phyloP scores from a whole-genome alignment of 1,140 invertebrate genomes.

The Aphis craccivora region DNA sequence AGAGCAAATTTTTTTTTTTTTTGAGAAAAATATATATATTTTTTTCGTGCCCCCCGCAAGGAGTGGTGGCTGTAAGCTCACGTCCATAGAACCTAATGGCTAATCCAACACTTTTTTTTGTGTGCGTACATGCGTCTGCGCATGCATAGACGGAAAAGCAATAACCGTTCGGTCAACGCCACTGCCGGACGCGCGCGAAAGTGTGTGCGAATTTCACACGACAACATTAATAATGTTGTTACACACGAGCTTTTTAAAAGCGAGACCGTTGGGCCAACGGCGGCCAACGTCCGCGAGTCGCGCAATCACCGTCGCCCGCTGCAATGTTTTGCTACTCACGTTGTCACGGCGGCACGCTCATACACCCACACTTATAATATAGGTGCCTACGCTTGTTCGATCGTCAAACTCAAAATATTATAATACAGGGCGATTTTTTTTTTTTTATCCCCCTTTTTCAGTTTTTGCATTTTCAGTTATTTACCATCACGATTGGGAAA shows the following conservation, averaged over 20 bases:
- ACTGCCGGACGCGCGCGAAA: neutral
- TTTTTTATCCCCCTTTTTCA: neutral
- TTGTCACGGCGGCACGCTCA: constrained; percentile 14
- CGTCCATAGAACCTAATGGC: too few species aligned
- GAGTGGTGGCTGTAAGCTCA: too few species aligned
- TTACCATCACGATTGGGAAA: neutral
- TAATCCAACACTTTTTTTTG: too few species aligned
- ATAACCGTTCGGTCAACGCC: neutral
- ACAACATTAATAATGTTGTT: constrained; percentile 17
- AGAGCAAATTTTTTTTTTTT: too few species aligned
- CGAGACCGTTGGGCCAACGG: neutral
- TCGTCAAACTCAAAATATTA: neutral
- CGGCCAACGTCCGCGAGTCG: neutral
- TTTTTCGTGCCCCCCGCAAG: too few species aligned
- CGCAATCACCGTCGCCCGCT: neutral
- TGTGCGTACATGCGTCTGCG: neutral
- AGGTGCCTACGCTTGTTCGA: neutral
- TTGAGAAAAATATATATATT: too few species aligned
- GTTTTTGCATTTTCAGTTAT: neutral
- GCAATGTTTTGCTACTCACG: constrained; percentile 9
- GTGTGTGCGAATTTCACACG: neutral
- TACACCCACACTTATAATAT: too few species aligned
- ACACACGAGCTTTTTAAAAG: neutral
- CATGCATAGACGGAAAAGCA: neutral
- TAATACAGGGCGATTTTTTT: neutral